These are phyloP conservation scores for Puffinus mauretanicus DNA, from an alignment of 2,113 vertebrate species.

Conservation along the genomic window DNA sequence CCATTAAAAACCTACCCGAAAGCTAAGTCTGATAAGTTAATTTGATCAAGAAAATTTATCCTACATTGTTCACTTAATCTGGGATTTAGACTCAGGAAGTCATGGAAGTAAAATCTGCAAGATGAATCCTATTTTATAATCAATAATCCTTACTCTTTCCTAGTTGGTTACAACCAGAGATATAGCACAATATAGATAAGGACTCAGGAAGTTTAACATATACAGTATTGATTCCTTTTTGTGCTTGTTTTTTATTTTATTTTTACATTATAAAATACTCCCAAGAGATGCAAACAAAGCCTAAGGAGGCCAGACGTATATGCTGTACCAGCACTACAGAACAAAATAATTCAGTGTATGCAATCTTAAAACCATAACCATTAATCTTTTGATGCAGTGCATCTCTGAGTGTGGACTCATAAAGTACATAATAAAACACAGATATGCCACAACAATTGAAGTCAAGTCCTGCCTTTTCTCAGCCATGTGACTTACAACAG, in stretches of 20 bases:
- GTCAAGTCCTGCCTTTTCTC: conserved; percentile 24
- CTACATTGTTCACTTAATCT: not conserved
- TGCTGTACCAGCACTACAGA: conserved; percentile 35
- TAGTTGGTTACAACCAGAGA: conserved; percentile 18
- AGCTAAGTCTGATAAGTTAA: not conserved
- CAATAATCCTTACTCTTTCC: not conserved
- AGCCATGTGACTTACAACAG: not conserved
- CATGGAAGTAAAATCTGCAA: not conserved
- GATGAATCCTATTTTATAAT: not conserved
- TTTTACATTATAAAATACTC: conserved; percentile 40
- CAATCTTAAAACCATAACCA: conserved; percentile 51
- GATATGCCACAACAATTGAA: conserved; percentile 9
- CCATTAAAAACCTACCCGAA: not conserved
- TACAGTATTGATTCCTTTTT: conserved; percentile 8
- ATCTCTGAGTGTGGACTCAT: conserved; percentile 29
- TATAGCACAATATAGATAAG: not conserved
- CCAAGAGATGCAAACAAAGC: conserved; percentile 14
- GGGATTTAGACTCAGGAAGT: not conserved
- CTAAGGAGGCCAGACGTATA: not conserved
- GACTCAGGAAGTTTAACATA: conserved; percentile 22
- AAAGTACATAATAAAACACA: conserved; percentile 34
- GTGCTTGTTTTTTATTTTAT: conserved; percentile 45
- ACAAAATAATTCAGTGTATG: conserved; percentile 39
- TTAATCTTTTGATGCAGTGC: conserved; percentile 35
- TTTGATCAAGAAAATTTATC: not conserved